Evolutionary conservation across 2,797 vertebrate genomes (phyloP), one percentile per base, ranked within the genome.

Genomic region (Arremon brunneinucha): DNA sequence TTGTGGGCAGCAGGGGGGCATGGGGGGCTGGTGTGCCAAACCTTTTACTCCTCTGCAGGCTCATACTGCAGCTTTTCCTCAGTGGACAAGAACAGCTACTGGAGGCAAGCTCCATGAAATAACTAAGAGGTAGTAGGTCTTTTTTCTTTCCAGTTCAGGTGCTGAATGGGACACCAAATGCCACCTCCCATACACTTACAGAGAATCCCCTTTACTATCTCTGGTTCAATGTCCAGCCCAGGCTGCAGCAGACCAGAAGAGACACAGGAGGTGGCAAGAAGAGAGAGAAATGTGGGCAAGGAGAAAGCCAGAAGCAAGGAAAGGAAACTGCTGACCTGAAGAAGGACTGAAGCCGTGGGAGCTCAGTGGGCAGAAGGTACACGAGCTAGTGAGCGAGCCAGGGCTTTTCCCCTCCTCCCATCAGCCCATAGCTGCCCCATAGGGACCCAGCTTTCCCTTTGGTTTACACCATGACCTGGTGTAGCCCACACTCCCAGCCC

Each of bases 1-100:
- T 12, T n/a, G 27, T 26, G 10, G 14, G 57, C n/a, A 53, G 37
- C 20, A 34, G 6, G 0, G 2, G 6, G 8, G 3, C 1, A 5
- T 8, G 27, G 1, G 2, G 7, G 3, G 1, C 14, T 37, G 12
- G 4, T 56, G 21, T 56, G 50, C 6, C 12, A 55, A 83, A 60
- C 4, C 3, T 8, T 60, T 62, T 44, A 23, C 3, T 62, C 22
- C 22, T 21, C 56, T 5, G 1, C 14, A n/a, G 23, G 12, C 9
- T 71, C 9, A 23, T 8, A 12, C 8, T 2, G 0, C 4, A 70
- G 47, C 27, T 89, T 79, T 59, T 63, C 19, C 32, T 84, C 16
- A 30, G 12, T 16, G 32, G 11, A n/a, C 13, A 77, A 43, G 19
- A 43, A 18, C 19, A 74, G 7, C 19, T 39, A 4, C 50, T 19